phyloP scores from a whole-genome alignment of 37 sponge, comb jelly and placozoan genomes.

The Sycon ciliatum region DNA sequence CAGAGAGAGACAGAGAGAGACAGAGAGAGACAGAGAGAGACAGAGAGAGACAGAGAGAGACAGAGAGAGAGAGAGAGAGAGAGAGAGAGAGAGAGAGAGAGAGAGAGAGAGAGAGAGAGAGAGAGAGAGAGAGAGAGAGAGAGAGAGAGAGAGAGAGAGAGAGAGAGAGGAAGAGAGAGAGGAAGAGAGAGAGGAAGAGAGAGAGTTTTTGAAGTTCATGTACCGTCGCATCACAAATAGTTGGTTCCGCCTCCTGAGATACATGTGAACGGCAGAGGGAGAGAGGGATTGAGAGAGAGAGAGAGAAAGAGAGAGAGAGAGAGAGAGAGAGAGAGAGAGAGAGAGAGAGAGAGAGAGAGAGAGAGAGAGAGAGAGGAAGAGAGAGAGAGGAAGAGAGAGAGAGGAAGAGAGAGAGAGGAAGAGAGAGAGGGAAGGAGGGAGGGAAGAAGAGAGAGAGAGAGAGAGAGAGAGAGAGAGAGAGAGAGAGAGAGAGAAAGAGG shows the following conservation, averaged over 20 bases:
- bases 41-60: not conserved
- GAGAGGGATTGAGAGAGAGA: too few relatives aligned
- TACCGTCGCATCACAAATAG: too few relatives aligned
- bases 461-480: not conserved
- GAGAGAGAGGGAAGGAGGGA: not conserved
- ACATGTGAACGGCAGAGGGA: not conserved
- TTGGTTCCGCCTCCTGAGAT: too few relatives aligned
- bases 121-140: not conserved
- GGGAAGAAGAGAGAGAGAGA: not conserved
- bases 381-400: not conserved
- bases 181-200: not conserved
- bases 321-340: not conserved
- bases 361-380: not conserved
- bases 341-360: not conserved
- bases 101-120: not conserved
- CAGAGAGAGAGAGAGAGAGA: not conserved
- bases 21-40: constrained; percentile 20
- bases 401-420: not conserved
- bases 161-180: not conserved
- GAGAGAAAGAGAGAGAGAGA: not conserved
- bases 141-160: constrained; percentile 10
- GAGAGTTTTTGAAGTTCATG: too few relatives aligned
- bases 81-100: not conserved
- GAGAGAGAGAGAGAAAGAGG: not conserved
- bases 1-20: not conserved